These are phyloP conservation scores for Gymnogyps californianus DNA, from an alignment of 2,113 vertebrate species.

Conservation along the genomic window DNA sequence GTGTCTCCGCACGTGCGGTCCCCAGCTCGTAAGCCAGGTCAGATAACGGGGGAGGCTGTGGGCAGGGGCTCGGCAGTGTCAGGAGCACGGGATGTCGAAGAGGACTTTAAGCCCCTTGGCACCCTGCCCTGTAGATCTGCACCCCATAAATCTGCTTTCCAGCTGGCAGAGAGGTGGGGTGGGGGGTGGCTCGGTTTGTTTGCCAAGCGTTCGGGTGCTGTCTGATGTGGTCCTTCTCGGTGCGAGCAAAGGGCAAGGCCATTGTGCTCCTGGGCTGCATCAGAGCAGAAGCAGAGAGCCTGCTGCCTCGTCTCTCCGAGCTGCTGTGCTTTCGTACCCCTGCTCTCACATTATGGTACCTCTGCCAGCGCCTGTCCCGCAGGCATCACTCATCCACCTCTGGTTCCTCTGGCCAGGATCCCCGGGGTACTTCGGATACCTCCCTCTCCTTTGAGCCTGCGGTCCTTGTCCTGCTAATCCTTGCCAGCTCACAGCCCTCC, in stretches of 20 bases:
- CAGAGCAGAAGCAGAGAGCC: background rate
- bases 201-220: background rate
- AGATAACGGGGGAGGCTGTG: background rate
- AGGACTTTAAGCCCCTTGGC: slow-evolving; percentile 13
- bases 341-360: background rate
- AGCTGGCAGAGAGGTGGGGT: background rate
- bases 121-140: background rate
- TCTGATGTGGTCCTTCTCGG: background rate
- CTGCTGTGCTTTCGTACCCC: background rate
- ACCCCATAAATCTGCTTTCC: background rate
- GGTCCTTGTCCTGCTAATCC: background rate
- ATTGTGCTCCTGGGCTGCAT: background rate
- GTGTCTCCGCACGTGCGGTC: rapidly evolving
- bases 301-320: background rate
- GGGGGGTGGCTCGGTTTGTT: background rate
- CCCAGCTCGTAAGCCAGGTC: background rate
- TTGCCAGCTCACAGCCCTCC: background rate
- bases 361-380: background rate
- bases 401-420: background rate
- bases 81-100: background rate
- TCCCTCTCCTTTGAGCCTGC: rapidly evolving
- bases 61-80: rapidly evolving
- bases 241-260: rapidly evolving
- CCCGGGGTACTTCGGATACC: background rate
- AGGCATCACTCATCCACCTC: background rate